These are phyloP conservation scores for Catagonus wagneri DNA, from an alignment of 2,113 vertebrate genomes.

Conservation along the genomic window DNA sequence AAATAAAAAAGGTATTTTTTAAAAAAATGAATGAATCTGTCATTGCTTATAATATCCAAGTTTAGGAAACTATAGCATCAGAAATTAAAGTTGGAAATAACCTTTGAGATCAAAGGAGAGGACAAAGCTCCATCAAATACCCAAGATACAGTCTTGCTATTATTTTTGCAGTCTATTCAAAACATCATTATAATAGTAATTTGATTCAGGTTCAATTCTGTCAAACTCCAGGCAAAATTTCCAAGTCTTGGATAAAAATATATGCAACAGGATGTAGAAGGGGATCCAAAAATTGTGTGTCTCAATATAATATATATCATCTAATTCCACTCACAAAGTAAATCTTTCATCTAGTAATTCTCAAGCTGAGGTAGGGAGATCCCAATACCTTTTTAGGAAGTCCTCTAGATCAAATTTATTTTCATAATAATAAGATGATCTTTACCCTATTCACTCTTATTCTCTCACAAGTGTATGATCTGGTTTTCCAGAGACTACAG, in stretches of 20 bases:
- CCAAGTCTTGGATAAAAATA: background rate
- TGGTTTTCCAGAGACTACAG: background rate
- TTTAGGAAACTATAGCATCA: background rate
- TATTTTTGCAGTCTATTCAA: conserved; percentile 47
- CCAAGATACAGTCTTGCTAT: background rate
- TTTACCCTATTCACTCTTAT: background rate
- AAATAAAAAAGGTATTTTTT: background rate
- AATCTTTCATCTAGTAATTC: background rate
- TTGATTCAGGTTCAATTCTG: background rate
- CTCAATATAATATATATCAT: background rate
- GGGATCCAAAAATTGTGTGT: background rate
- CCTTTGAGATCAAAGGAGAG: conserved; percentile 11
- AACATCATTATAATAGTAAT: background rate
- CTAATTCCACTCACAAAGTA: background rate
- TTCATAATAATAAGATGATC: background rate
- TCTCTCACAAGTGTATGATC: background rate
- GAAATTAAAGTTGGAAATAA: conserved; percentile 13
- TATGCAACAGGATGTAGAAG: background rate
- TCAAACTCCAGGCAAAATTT: background rate
- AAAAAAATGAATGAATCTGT: background rate
- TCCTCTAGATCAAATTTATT: background rate
- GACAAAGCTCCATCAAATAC: background rate
- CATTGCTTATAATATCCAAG: conserved; percentile 33
- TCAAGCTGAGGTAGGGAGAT: background rate
- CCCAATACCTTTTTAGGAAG: background rate